Conservation (phyloP, 2,113 vertebrate genomes). For the Onychostruthus taczanowskii region DNA sequence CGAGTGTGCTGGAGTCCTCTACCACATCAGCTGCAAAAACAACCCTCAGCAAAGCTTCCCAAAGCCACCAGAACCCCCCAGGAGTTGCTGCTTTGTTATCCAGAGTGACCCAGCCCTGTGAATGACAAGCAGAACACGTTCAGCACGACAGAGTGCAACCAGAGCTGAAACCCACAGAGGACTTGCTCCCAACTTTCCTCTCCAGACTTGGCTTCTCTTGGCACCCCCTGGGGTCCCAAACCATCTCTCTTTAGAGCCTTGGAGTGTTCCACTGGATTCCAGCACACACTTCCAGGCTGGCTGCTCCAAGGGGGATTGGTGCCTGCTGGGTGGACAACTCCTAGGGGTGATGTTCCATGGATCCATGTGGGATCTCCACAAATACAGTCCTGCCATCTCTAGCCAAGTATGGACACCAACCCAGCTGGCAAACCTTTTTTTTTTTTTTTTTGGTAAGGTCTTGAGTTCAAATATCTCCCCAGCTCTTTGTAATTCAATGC, state of each 20-base stretch:
- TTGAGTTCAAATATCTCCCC: neutral
- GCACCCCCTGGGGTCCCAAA: neutral
- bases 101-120: neutral
- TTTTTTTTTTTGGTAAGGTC: neutral
- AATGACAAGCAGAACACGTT: neutral
- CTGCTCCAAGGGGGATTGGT: neutral
- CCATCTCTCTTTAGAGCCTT: neutral
- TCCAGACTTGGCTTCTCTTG: neutral
- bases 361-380: neutral
- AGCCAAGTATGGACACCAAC: neutral
- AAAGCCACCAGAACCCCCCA: neutral
- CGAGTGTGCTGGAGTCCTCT: neutral
- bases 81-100: neutral
- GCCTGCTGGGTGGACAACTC: accelerated
- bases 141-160: neutral
- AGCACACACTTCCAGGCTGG: neutral
- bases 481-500: neutral
- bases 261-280: neutral
- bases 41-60: neutral
- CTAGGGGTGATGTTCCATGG: neutral
- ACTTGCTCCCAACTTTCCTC: neutral
- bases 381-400: neutral
- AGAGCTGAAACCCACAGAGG: neutral
- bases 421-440: neutral
- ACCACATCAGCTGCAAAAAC: neutral